Conservation (phyloP, 2,888 invertebrate genomes). For the Lepetodrilus schrolli region DNA sequence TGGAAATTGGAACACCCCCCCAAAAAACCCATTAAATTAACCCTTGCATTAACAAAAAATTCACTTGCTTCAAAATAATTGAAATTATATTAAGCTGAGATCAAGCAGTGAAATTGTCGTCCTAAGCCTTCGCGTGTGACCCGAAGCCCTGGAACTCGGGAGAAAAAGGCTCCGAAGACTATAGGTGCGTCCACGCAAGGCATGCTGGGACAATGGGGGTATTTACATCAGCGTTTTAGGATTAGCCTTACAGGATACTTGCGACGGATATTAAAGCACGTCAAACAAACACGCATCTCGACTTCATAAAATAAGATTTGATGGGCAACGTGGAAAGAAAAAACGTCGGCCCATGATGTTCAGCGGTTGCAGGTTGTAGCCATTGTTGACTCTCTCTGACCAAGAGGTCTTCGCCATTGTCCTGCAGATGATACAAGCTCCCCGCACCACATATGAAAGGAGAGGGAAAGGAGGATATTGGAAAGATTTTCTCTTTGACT, state of each 20-base stretch:
- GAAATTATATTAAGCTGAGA: neutral
- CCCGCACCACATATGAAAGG: too few species aligned
- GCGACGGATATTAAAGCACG: constrained; percentile 6
- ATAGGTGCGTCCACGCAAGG: neutral
- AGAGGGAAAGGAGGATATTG: neutral
- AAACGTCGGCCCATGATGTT: neutral
- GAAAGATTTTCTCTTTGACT: neutral
- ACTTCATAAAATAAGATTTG: neutral
- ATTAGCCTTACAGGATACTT: neutral
- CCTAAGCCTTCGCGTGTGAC: too few species aligned
- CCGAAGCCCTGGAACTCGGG: too few species aligned
- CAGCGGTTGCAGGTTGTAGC: neutral
- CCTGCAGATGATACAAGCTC: neutral
- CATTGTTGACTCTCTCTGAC: neutral
- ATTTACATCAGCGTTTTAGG: neutral
- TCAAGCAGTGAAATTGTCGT: neutral
- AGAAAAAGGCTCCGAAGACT: too few species aligned
- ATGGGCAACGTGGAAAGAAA: constrained; percentile 1
- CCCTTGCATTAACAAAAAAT: neutral
- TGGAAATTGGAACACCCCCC: too few species aligned
- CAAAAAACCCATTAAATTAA: too few species aligned
- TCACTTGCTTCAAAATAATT: neutral
- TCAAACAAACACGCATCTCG: neutral
- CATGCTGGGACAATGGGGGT: neutral
- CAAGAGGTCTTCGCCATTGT: neutral